Evolutionary conservation across 2,113 vertebrate species (phyloP).

Genomic region (Tragelaphus strepsiceros): DNA sequence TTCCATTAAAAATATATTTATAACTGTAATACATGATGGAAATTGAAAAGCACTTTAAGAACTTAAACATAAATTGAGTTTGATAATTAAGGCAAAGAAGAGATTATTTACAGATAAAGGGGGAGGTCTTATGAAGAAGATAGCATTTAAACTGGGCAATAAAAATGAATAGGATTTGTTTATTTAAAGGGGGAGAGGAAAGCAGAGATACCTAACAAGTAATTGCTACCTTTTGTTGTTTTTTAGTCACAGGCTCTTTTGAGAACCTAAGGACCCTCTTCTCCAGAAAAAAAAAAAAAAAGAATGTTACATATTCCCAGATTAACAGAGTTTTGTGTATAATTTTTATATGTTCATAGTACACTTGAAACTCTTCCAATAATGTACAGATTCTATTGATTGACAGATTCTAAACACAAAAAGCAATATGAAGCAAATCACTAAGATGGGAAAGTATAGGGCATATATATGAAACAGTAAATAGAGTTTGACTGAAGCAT

Average conservation of each 20-base stretch:
- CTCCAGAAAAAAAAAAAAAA: background rate
- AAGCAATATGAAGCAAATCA: background rate
- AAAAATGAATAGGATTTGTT: background rate
- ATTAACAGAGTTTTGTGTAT: background rate
- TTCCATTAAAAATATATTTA: background rate
- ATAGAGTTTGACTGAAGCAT: background rate
- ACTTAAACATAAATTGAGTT: background rate
- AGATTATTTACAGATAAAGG: background rate
- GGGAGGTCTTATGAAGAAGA: background rate
- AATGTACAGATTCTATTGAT: background rate
- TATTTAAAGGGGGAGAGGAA: background rate
- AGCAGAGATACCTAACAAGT: background rate
- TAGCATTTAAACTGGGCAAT: background rate
- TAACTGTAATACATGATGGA: background rate
- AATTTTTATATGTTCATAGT: background rate
- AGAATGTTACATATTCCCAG: background rate
- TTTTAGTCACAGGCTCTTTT: background rate
- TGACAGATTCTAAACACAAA: background rate
- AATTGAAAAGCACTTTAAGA: background rate
- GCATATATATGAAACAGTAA: background rate
- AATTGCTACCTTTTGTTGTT: background rate
- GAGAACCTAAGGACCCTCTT: background rate
- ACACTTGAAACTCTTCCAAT: background rate
- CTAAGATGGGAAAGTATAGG: background rate
- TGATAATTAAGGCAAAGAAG: background rate